Conservation (phyloP, 2,888 invertebrate species). For the Phrixothrix hirtus region DNA sequence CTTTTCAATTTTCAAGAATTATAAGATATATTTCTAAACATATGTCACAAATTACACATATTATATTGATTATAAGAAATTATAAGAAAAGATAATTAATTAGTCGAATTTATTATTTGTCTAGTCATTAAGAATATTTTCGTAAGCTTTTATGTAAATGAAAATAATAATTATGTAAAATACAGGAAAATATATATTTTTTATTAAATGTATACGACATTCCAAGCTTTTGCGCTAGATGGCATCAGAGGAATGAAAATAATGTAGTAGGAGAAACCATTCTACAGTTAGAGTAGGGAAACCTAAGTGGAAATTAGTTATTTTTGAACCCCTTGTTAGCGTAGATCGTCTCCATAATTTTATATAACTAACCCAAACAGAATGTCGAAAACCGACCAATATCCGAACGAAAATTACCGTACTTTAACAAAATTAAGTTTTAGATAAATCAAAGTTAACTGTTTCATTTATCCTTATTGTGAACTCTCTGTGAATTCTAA, state of each 20-base stretch:
- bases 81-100: too few relatives aligned
- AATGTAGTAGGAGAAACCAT: constrained; percentile 32
- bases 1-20: too few relatives aligned
- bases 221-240: constrained; percentile 24
- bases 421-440: constrained; percentile 31
- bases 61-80: too few relatives aligned
- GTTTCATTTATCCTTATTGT: constrained; percentile 45
- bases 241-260: constrained; percentile 8
- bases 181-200: too few relatives aligned
- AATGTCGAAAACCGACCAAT: constrained; percentile 35
- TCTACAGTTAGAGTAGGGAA: constrained; percentile 39
- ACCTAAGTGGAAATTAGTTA: constrained; percentile 48
- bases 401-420: constrained; percentile 26
- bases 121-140: too few relatives aligned
- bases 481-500: constrained; percentile 42
- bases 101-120: too few relatives aligned
- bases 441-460: constrained; percentile 43
- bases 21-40: too few relatives aligned
- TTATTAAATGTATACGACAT: too few relatives aligned
- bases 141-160: too few relatives aligned
- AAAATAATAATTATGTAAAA: too few relatives aligned
- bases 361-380: constrained; percentile 29
- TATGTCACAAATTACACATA: too few relatives aligned
- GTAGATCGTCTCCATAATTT: constrained; percentile 37
- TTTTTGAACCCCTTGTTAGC: constrained; percentile 48